Evolutionary conservation across 2,113 vertebrate species (phyloP).

Genomic region (Hippopotamus amphibius): DNA sequence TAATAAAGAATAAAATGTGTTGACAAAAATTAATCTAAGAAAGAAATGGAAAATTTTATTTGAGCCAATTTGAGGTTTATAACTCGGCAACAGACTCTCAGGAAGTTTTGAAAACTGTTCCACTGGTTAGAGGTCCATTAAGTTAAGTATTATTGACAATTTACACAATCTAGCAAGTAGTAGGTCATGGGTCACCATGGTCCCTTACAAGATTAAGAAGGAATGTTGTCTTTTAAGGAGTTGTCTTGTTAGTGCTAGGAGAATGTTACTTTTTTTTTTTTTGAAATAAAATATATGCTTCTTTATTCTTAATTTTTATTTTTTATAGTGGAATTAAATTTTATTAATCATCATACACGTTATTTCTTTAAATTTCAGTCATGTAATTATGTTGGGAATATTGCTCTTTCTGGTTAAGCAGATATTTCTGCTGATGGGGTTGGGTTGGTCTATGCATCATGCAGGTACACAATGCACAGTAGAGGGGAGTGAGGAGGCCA

Average conservation of each 20-base stretch:
- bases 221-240: neutral
- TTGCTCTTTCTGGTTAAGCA: neutral
- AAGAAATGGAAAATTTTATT: neutral
- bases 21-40: neutral
- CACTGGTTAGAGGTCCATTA: neutral
- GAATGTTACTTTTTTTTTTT: neutral
- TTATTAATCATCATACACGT: neutral
- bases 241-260: neutral
- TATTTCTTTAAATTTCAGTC: neutral
- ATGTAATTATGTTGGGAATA: neutral
- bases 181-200: too few relatives aligned
- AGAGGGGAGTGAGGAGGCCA: neutral
- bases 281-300: neutral
- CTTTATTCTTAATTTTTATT: neutral
- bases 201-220: neutral
- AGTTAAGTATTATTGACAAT: neutral
- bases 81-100: neutral
- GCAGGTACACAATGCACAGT: neutral
- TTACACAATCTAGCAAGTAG: neutral
- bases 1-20: neutral
- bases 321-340: constrained; percentile 20
- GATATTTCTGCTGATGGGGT: neutral
- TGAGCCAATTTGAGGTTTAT: neutral
- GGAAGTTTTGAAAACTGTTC: neutral
- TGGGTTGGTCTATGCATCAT: too few relatives aligned